Base-by-base conservation (phyloP, 2,797 vertebrate genomes). In the Sebastes itinus region DNA sequence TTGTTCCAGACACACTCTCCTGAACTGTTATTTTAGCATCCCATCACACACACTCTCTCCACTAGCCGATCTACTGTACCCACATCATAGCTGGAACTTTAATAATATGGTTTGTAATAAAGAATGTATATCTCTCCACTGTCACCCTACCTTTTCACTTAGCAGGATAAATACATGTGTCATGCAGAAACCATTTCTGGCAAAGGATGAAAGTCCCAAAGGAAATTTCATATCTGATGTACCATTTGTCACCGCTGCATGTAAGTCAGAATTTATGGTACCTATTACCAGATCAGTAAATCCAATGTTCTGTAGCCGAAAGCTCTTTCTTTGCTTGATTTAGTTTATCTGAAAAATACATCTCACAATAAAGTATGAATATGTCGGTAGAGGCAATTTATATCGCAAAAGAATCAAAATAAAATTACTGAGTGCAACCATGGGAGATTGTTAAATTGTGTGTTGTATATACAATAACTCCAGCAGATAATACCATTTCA, bases 201-300 rank as follows among this genome's bases (percentile, higher is more conserved):
- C 91, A 91, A 91, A 87, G 83, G 87, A 93, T 88, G 88, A 86
- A 86, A 87, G 89, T 91, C 91, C 88, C 90, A 93, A 86, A 91
- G 89, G 90, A 94, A 92, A 93, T 93, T 92, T 92, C 87, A 89
- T 91, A 91, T 94, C 88, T 93, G 92, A 93, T 94, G 89, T 90
- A 70, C 86, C 89, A 92, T 94, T 94, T 92, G 88, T 95, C 92
- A 93, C 73, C 83, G 84, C 90, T 83, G 90, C 83, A 94, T 92
- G 91, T 87, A 90, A 91, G 90, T 93, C 87, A 90, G 81, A 93
- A 96, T 94, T 94, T 93, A 95, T 95, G 91, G 87, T 90, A 90
- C 91, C 88, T 94, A 93, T 95, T 94, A 95, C 91, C 76, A 76
- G 85, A 91, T 91, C 88, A 91, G 91, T 92, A 94, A 93, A 95